phyloP scores from a whole-genome alignment of 2,113 vertebrate genomes.

The Perca schrenkii region DNA sequence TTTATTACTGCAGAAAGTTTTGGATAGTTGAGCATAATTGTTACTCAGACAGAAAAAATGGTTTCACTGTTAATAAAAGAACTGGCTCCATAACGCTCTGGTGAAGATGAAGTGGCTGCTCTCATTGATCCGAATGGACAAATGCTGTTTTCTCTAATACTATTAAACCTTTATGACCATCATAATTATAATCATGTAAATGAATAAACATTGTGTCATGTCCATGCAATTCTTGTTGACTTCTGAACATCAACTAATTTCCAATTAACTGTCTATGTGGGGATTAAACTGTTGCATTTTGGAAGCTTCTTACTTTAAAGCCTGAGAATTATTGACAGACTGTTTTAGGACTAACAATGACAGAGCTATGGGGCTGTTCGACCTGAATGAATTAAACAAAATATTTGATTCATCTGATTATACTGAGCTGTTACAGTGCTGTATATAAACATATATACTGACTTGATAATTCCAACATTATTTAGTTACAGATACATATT shows the following conservation, averaged over 20 bases:
- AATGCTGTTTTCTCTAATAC: conserved; percentile 1
- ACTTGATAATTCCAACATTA: not conserved
- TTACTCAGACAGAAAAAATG: not conserved
- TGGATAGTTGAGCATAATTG: not conserved
- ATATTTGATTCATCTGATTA: not conserved
- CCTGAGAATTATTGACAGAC: not conserved
- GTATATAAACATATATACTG: not conserved
- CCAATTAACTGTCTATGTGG: not conserved
- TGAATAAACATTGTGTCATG: not conserved
- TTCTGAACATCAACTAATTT: not conserved
- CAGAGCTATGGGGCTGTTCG: not conserved
- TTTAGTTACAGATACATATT: not conserved
- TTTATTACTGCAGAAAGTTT: not conserved
- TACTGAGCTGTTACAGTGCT: not conserved
- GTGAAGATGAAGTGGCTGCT: not conserved
- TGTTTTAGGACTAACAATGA: not conserved
- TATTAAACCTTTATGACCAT: not conserved
- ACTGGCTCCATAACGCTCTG: not conserved
- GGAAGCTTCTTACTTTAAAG: not conserved
- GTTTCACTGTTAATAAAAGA: not conserved
- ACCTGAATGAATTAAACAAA: not conserved
- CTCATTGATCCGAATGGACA: not conserved
- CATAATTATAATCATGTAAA: not conserved
- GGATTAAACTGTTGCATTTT: not conserved
- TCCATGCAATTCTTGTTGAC: not conserved